Conservation (phyloP, 2,888 invertebrate species). For the Melieria picta region DNA sequence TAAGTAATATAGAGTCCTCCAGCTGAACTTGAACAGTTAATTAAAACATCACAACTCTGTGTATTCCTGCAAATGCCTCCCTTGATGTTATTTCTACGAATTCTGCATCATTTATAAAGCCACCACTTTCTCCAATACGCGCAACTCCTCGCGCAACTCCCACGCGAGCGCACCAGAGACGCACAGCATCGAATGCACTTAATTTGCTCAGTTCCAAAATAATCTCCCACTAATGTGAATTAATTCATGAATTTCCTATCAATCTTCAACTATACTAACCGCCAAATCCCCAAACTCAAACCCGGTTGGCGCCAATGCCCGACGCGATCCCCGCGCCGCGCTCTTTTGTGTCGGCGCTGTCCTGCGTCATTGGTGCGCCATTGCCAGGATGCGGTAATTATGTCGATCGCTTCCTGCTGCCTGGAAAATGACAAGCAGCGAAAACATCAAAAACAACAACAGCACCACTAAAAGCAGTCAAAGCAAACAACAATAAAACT, state of each 20-base stretch:
- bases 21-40: no score
- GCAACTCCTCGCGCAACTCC: no score
- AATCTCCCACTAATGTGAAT: constrained; percentile 11
- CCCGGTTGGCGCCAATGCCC: background rate
- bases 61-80: no score
- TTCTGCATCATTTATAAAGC: no score
- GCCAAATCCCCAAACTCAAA: background rate
- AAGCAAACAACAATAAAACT: no score
- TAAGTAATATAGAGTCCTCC: no score
- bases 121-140: no score
- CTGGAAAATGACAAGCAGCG: background rate
- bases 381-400: constrained; percentile 5
- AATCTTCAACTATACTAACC: constrained; percentile 5
- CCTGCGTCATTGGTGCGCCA: background rate
- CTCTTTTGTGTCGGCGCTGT: background rate
- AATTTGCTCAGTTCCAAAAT: constrained; percentile 20
- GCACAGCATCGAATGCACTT: background rate
- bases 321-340: no score
- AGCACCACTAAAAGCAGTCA: background rate
- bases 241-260: constrained; percentile 21
- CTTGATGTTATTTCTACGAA: no score
- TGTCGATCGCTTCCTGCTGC: constrained; percentile 12
- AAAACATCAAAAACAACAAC: background rate
- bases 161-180: no score
- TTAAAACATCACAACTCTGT: no score